Base-by-base conservation (phyloP, 1,140 invertebrate genomes). In the Trachymyrmex septentrionalis region DNA sequence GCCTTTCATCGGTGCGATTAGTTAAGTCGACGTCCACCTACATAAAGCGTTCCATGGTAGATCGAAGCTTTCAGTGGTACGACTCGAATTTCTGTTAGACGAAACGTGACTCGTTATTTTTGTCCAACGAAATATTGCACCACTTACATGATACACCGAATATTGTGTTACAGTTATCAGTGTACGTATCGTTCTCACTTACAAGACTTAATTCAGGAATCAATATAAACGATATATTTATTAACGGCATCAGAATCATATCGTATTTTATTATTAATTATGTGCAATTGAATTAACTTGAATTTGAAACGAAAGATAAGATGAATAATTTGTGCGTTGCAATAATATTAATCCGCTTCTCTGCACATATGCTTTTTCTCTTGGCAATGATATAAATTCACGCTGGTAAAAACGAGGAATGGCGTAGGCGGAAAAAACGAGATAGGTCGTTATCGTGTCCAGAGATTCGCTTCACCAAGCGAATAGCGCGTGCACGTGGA, bases 11-110 rank as follows among this genome's bases (percentile, higher is more conserved):
- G 91, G 80, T 87, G 88, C 92, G 93, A 93, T 94, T 94, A 93
- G 93, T 93, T 93, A 93, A 93, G 91, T 93, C 91, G 87, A 92
- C 90, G 88, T 92, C 91, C 90, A 92, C 92, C 92, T 93, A 93
- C 90, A 93, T 93, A 92, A 92, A 92, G 72, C 69, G 61, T 66
- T 80, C 59, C 38, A 57, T 19, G 27, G 53, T 50, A 69, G 67
- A 44, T 64, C 75, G 76, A 48, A 10, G 78, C 53, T 59, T 44
- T 81, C 64, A 48, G 21, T 12, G 38, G 24, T 50, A 44, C 67
- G 80, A 61, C 80, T 84, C 38, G 55, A 50, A 84, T 84, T 84
- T 75, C 80, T 44, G 24, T 66, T n/a, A 27, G 69, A 14, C 2
- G 69, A 61, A 61, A 64, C n/a, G 19, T 55, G 34, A 71, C 55